Evolutionary conservation across 2,888 invertebrate species (phyloP).

Genomic region (Noctuana brunneofusca): DNA sequence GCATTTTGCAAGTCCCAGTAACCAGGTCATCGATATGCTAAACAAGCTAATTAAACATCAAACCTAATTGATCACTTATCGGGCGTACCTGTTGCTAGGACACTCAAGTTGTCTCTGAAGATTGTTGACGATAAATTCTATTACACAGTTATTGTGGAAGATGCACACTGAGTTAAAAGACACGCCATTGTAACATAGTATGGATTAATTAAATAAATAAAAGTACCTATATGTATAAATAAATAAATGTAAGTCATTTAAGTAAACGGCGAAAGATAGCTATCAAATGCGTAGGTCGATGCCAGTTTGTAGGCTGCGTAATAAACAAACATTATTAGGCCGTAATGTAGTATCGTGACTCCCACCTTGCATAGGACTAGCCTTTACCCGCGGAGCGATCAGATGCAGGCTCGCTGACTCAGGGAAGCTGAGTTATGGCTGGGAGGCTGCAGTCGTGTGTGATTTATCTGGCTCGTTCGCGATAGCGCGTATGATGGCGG

Average conservation of each 20-base stretch:
- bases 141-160: neutral
- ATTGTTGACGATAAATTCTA: neutral
- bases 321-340: slow-evolving; percentile 16
- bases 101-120: neutral
- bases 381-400: slow-evolving; percentile 18
- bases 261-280: neutral
- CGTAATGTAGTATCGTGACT: slow-evolving; percentile 26
- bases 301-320: neutral
- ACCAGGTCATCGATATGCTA: slow-evolving; percentile 15
- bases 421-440: slow-evolving; percentile 38
- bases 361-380: slow-evolving; percentile 17
- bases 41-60: slow-evolving; percentile 5
- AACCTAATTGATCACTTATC: slow-evolving; percentile 14
- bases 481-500: slow-evolving; percentile 38
- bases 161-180: neutral
- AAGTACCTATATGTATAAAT: neutral
- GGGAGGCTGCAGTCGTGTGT: slow-evolving; percentile 39
- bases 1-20: neutral
- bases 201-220: neutral
- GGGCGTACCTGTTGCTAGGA: slow-evolving; percentile 8
- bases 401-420: slow-evolving; percentile 34
- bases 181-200: neutral
- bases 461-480: slow-evolving; percentile 41
- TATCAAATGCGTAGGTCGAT: neutral
- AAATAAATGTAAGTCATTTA: neutral